A percentile compares a stretch with the other conserved stretches of the same genome.
phyloP scores from a whole-genome alignment of 2,797 vertebrate species.

The Carduelis carduelis region DNA sequence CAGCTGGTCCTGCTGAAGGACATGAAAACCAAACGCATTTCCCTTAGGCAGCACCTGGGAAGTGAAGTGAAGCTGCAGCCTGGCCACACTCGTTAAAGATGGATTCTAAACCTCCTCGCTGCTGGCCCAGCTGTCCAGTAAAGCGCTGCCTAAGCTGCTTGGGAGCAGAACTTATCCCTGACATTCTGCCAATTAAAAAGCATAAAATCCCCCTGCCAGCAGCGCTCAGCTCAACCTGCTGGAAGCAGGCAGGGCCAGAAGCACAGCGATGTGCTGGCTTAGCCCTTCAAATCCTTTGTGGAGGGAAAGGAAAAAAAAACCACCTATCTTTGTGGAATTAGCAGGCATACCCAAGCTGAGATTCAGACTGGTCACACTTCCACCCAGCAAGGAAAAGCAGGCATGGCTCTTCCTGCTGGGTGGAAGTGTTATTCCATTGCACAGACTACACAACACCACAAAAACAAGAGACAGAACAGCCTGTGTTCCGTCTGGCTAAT shows the following conservation, averaged over 20 bases:
- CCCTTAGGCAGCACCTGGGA: conserved; percentile 2
- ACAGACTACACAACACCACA: background rate
- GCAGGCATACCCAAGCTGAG: background rate
- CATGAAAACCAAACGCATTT: background rate
- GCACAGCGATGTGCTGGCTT: background rate
- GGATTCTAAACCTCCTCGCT: background rate
- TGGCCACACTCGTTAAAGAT: background rate
- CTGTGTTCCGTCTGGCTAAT: conserved; percentile 42
- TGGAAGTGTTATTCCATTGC: background rate
- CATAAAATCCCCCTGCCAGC: background rate
- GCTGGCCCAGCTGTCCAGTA: background rate
- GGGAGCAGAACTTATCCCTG: conserved; percentile 20
- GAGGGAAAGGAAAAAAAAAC: background rate
- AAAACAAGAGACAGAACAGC: conserved; percentile 2
- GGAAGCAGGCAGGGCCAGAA: background rate
- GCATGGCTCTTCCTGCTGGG: background rate
- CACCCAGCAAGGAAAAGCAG: background rate
- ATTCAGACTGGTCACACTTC: background rate
- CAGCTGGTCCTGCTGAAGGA: background rate
- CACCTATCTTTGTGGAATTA: background rate
- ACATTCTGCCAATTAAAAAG: conserved; percentile 14
- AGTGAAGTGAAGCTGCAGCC: background rate
- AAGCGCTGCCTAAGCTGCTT: conserved; percentile 8
- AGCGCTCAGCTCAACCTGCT: background rate
- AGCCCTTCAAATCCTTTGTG: background rate